Conservation (phyloP, 2,888 invertebrate species). For the Cenopis cana region DNA sequence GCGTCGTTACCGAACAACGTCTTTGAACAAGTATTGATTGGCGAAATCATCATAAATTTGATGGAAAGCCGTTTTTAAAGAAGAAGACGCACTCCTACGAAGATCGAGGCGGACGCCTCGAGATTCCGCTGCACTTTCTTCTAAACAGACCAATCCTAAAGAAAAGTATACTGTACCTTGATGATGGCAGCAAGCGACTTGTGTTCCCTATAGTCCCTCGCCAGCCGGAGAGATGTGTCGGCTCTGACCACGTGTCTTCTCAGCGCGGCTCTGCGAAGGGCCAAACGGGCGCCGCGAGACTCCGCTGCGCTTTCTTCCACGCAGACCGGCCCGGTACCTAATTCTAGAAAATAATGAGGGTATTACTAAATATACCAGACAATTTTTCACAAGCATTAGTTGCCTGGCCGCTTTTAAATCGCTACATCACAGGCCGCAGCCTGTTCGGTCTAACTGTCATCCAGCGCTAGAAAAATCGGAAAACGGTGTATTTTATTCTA, state of each 20-base stretch:
- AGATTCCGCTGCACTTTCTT: conserved; percentile 72
- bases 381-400: too few species aligned
- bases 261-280: conserved; percentile 73
- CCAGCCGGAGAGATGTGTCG: conserved; percentile 60
- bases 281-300: conserved; percentile 71
- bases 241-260: conserved; percentile 73
- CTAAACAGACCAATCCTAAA: conserved; percentile 61
- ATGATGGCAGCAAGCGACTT: conserved; percentile 64
- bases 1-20: too few species aligned
- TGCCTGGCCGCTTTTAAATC: too few species aligned
- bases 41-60: too few species aligned
- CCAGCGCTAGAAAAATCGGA: too few species aligned
- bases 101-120: conserved; percentile 73
- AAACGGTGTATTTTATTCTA: too few species aligned
- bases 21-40: too few species aligned
- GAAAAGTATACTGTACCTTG: conserved; percentile 55
- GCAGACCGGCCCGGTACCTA: conserved; percentile 68
- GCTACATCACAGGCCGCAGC: too few species aligned
- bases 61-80: too few species aligned
- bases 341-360: conserved; percentile 54
- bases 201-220: conserved; percentile 59
- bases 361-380: too few species aligned
- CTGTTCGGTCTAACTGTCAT: too few species aligned
- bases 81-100: too few species aligned
- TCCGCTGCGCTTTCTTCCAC: conserved; percentile 76